Conservation (phyloP, 1,140 invertebrate species). For the Cherax destructor region DNA sequence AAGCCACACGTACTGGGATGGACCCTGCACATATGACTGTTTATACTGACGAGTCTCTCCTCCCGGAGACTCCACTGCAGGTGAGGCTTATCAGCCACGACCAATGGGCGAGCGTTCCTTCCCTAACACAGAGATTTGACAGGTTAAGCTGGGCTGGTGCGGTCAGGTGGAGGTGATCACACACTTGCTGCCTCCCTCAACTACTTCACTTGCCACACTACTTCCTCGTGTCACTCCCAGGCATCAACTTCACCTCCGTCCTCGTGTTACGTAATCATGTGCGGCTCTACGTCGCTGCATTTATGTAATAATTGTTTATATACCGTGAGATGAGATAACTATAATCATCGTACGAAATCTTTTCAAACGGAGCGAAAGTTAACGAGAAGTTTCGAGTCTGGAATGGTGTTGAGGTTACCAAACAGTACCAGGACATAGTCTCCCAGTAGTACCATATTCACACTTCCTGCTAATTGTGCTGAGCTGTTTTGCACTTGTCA, state of each 20-base stretch:
- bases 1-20: not conserved
- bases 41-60: conserved; percentile 19
- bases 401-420: conserved; percentile 55
- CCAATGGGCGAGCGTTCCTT: conserved; percentile 34
- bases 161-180: conserved; percentile 24
- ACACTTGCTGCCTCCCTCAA: not conserved
- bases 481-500: not conserved
- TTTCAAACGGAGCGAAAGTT: conserved; percentile 41
- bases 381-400: conserved; percentile 18
- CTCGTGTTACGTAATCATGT: not conserved
- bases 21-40: conserved; percentile 20
- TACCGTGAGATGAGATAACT: not conserved
- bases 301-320: not conserved
- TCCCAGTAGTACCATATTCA: not conserved
- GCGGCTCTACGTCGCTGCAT: not conserved
- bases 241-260: not conserved
- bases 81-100: conserved; percentile 22
- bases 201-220: not conserved
- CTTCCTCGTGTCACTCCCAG: not conserved
- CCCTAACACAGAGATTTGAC: conserved; percentile 23
- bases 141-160: not conserved
- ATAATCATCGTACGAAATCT: not conserved
- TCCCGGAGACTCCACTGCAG: not conserved
- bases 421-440: conserved; percentile 21
- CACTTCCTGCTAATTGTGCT: not conserved